These are phyloP conservation scores for Anguilla japonica DNA, from an alignment of 2,113 vertebrate genomes.

Conservation along the genomic window DNA sequence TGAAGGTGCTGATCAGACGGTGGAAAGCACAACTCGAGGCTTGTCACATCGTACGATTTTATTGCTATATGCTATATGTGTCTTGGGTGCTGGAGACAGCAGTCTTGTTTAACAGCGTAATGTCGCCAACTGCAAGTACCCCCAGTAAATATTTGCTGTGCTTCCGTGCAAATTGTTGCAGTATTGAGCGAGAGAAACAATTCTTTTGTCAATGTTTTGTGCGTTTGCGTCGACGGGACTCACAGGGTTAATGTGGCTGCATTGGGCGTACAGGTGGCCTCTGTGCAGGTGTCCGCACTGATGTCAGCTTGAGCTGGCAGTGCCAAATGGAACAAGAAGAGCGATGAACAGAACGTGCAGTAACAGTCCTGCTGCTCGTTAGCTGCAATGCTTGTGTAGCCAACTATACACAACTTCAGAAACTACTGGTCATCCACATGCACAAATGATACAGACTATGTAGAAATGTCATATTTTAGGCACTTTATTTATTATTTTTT, in stretches of 20 bases:
- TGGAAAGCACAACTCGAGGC: neutral
- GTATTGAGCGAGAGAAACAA: neutral
- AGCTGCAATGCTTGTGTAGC: neutral
- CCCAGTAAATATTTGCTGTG: neutral
- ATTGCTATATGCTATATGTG: neutral
- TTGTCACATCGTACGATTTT: neutral
- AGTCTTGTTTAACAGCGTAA: neutral
- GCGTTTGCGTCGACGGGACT: neutral
- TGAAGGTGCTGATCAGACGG: neutral
- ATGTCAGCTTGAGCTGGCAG: neutral
- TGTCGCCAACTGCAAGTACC: neutral
- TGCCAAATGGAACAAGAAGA: neutral
- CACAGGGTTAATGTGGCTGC: neutral
- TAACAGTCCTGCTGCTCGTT: neutral
- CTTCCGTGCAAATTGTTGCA: neutral
- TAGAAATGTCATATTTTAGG: neutral
- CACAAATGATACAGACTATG: neutral
- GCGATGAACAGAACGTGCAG: neutral
- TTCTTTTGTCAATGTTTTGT: neutral
- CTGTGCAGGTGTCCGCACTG: neutral
- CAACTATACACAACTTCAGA: neutral
- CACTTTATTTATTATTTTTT: slow-evolving; percentile 20
- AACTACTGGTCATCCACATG: neutral
- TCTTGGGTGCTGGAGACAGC: neutral
- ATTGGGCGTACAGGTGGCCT: neutral